Evolutionary conservation across 1,140 invertebrate species (phyloP), one percentile per base, ranked within the genome.

Genomic region (Procambarus clarkii): DNA sequence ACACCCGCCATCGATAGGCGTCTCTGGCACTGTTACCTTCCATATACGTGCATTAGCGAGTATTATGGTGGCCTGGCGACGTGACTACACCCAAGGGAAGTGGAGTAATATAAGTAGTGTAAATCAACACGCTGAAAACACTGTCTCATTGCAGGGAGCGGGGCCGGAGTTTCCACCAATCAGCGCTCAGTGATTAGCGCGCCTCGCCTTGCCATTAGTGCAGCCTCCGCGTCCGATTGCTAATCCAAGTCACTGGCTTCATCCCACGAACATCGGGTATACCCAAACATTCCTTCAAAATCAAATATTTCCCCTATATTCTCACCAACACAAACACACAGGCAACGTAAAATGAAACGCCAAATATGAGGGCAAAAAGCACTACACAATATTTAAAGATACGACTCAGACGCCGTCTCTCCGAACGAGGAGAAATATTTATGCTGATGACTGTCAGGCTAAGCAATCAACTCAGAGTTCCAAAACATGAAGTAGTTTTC

Each of bases 401-500:
- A 86, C 44, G 48, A 48, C 24, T 60, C 5, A 58, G 34, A 71
- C 81, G 15, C 21, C 69, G 48, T 34, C 15, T 60, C 45, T 86
- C 60, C 82, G 69, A 71, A 89, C 76, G 77, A 90, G 54, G 82
- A 58, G 81, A 92, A 88, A 92, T 89, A 92, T 92, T 92, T 92
- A 92, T 86, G 92, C 87, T 90, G 86, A 92, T 92, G 91, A 92
- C 92, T 92, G 92, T 83, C 91, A 89, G 83, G 87, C 92, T 89
- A 78, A 81, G 86, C 87, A 90, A 89, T 90, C 87, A 89, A 86
- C 80, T 84, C 81, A 83, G 83, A 86, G 86, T 92, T 90, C 92
- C 92, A 90, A 92, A 92, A 92, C 92, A 92, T 92, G 87, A 92
- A 92, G 92, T 85, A 92, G 92, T 88, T 92, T 92, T 92, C 92